These are phyloP conservation scores for Keiferia lycopersicella DNA, from an alignment of 2,888 invertebrate species.

Conservation along the genomic window DNA sequence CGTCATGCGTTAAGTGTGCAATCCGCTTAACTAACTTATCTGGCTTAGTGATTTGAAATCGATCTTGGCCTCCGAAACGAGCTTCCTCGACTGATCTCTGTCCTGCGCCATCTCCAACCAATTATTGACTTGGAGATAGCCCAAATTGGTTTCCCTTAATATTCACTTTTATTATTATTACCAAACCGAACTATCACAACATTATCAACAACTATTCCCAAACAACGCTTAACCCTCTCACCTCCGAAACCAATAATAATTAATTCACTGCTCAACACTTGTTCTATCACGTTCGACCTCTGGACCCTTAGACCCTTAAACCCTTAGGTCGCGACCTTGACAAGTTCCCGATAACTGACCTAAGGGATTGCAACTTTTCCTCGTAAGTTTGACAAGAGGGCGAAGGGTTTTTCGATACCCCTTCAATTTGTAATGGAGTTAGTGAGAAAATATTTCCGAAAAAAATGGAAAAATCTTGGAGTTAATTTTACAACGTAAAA, in stretches of 20 bases:
- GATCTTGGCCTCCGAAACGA: too few relatives aligned
- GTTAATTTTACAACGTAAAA: neutral
- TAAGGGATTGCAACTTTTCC: conserved; percentile 22
- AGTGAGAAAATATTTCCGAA: too few relatives aligned
- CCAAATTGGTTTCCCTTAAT: too few relatives aligned
- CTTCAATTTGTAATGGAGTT: neutral
- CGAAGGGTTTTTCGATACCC: conserved; percentile 1
- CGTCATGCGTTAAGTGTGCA: too few relatives aligned
- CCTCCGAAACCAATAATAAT: conserved; percentile 20
- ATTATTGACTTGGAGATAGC: too few relatives aligned
- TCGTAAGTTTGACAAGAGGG: conserved; percentile 4
- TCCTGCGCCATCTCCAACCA: too few relatives aligned
- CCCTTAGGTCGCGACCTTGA: conserved; percentile 11
- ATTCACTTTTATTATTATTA: too few relatives aligned
- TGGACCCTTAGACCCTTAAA: neutral
- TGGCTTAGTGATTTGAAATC: too few relatives aligned
- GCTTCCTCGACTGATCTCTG: too few relatives aligned
- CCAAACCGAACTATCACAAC: neutral
- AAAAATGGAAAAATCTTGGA: neutral
- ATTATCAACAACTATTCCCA: neutral
- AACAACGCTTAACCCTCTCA: neutral
- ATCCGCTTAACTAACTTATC: too few relatives aligned
- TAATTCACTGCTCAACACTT: conserved; percentile 17
- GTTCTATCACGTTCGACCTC: conserved; percentile 23
- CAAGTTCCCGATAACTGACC: conserved; percentile 18